Percentiles rank a stretch among this genome's conserved stretches.
These are phyloP conservation scores for Drosophila prosaltans DNA, from an alignment of 1,140 invertebrate species.

Conservation along the genomic window DNA sequence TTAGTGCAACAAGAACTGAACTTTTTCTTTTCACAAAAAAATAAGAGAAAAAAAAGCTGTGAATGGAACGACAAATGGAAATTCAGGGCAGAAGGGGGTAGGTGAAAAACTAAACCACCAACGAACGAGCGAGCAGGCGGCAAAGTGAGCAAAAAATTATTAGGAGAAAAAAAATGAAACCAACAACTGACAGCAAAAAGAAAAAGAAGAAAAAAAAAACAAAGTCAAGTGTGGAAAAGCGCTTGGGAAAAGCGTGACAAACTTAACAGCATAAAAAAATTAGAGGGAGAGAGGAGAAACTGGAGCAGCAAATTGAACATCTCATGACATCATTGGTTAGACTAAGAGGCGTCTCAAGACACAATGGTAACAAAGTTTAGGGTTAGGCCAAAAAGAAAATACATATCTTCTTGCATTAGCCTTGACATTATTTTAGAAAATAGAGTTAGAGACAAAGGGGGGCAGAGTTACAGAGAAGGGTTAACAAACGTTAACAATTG, in stretches of 20 bases:
- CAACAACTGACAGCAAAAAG: background rate
- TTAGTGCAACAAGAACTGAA: slow-evolving; percentile 18
- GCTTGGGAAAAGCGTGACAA: slow-evolving; percentile 26
- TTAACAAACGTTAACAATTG: background rate
- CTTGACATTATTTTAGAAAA: slow-evolving; percentile 26
- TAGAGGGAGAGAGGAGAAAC: background rate
- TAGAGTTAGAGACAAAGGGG: too few relatives aligned
- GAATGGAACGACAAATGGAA: slow-evolving; percentile 14
- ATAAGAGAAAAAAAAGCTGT: background rate
- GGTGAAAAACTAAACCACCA: background rate
- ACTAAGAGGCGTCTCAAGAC: background rate
- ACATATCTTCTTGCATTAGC: slow-evolving; percentile 16
- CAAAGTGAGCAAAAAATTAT: slow-evolving; percentile 11
- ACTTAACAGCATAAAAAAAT: slow-evolving; percentile 15
- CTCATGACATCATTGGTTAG: slow-evolving; percentile 20
- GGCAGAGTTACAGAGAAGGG: too few relatives aligned
- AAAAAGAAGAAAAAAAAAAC: background rate
- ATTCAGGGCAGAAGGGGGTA: background rate
- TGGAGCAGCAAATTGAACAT: slow-evolving; percentile 24
- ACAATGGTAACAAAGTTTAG: background rate
- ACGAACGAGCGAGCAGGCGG: background rate
- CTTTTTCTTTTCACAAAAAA: background rate
- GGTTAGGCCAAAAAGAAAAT: background rate
- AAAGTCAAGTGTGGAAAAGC: slow-evolving; percentile 28
- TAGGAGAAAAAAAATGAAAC: slow-evolving; percentile 4